Conservation (phyloP, 2,113 vertebrate species). For the Cynocephalus volans region DNA sequence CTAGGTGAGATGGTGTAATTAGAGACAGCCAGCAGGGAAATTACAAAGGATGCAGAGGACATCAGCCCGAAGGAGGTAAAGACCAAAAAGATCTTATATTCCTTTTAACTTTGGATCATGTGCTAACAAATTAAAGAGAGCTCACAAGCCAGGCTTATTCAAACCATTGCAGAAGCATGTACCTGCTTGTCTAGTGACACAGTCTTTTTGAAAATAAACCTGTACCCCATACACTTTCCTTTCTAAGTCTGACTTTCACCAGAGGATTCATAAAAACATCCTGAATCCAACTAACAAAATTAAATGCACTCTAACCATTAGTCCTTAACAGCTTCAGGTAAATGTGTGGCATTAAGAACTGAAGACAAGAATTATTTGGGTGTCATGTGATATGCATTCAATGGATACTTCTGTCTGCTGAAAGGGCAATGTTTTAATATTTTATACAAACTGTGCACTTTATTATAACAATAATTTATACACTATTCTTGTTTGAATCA, state of each 20-base stretch:
- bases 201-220: not conserved
- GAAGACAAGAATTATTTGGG: not conserved
- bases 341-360: not conserved
- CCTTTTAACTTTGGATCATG: not conserved
- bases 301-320: not conserved
- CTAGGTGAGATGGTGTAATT: not conserved
- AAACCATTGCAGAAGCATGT: not conserved
- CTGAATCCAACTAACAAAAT: not conserved
- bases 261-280: not conserved
- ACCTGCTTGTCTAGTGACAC: not conserved
- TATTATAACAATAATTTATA: not conserved
- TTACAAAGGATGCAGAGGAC: constrained; percentile 43
- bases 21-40: constrained; percentile 28
- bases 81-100: not conserved
- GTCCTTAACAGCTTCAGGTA: not conserved
- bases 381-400: not conserved
- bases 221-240: not conserved
- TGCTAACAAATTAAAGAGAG: not conserved
- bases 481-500: not conserved
- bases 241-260: not conserved
- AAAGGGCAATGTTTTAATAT: not conserved
- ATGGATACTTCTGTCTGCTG: not conserved
- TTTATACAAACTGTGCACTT: not conserved
- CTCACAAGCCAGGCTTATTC: not conserved
- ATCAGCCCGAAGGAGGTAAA: constrained; percentile 38